Conservation (phyloP, 2,797 vertebrate species). For the Rhadinocentrus ornatus region DNA sequence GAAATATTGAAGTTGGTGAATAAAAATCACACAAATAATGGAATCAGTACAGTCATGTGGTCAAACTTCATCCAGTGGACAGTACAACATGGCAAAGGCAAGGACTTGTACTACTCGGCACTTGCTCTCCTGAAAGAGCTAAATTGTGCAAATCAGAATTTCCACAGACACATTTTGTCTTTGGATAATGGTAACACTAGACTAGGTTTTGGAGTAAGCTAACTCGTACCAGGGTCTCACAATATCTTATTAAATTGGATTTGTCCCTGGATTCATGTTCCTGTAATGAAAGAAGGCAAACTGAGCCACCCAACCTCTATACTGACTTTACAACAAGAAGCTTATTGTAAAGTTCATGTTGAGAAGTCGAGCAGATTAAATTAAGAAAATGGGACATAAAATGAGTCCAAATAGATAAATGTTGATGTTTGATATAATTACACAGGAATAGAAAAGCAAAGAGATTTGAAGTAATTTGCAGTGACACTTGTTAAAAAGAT, state of each 20-base stretch:
- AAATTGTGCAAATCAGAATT: conserved; percentile 1
- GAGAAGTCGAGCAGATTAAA: conserved; percentile 10
- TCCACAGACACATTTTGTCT: conserved; percentile 3
- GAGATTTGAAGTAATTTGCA: conserved; percentile 56
- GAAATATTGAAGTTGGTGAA: neutral
- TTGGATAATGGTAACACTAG: neutral
- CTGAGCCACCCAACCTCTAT: neutral
- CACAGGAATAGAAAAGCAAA: conserved; percentile 28
- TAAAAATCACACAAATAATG: neutral
- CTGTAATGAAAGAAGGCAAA: conserved; percentile 11
- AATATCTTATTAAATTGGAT: neutral
- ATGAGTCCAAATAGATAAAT: conserved; percentile 27
- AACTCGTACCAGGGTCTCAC: conserved; percentile 4
- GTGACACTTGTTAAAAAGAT: conserved; percentile 61
- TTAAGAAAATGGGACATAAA: conserved; percentile 32
- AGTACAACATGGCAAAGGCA: neutral
- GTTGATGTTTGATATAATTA: conserved; percentile 20
- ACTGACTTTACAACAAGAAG: conserved; percentile 5
- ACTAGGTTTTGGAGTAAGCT: conserved; percentile 9
- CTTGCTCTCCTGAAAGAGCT: neutral
- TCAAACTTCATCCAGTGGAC: neutral
- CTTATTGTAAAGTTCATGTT: neutral
- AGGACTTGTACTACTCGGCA: neutral
- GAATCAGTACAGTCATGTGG: neutral
- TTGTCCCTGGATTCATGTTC: conserved; percentile 1